Base-by-base conservation (phyloP, 2,797 vertebrate species). In the Dromococcyx pavoninus region DNA sequence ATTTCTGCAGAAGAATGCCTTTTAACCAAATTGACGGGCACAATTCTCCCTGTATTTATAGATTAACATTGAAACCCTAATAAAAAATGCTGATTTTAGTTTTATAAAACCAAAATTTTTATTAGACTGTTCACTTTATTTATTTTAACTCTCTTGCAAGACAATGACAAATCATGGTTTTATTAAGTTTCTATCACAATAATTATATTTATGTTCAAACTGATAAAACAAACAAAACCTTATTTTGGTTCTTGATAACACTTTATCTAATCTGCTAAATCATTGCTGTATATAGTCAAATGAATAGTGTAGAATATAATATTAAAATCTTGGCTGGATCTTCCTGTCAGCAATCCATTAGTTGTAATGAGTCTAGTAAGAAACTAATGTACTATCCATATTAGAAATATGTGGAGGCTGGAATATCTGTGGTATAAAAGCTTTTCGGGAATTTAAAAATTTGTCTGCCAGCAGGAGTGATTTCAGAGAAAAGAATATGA, bases 191-290 rank as follows among this genome's bases (percentile, higher is more conserved):
- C n/a, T 54, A 12, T 62, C 0, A 0, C 5, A n/a, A 39, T n/a
- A 19, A 57, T 16, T 57, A 5, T 9, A 86, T 64, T 73, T 94
- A 23, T 19, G 53, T 10, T 46, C 32, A 91, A 93, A 60, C 8
- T 23, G 30, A 76, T 80, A 41, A 85, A 89, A 46, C 8, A 86
- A 81, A 60, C 16, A 78, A 82, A 91, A 24, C 11, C 11, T 14
- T 69, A 6, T 2, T 89, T 82, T 72, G 3, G 3, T 77, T 92
- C 28, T 58, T 86, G 12, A 51, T 54, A 80, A 39, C 2, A 41
- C 75, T 91, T 91, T 77, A 32, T 83, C 91, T 91, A 65, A 87
- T 69, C 23, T 77, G 17, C 9, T 91, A 74, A 89, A 43, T 43
- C 9, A 0, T n/a, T 84, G 9, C 10, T 46, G 17, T 50, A 33